Conservation (phyloP, 2,888 invertebrate genomes). For the Cataglyphis livida region DNA sequence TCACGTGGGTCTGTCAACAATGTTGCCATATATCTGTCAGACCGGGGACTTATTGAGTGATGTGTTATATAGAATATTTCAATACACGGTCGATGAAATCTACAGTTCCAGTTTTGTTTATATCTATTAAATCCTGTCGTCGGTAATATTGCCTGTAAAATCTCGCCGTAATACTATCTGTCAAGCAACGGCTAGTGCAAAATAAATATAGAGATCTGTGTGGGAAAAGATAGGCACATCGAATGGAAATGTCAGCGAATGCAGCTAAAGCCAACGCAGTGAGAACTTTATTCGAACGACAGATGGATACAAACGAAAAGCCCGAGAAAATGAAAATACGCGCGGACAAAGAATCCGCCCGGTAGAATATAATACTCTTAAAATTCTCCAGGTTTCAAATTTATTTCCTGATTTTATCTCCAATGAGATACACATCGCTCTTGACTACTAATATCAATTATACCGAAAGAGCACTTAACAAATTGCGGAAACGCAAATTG, state of each 20-base stretch:
- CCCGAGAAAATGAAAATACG: slow-evolving; percentile 44
- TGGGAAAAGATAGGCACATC: slow-evolving; percentile 21
- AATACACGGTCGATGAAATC: neutral
- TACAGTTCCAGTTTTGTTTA: neutral
- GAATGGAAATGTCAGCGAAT: slow-evolving; percentile 38
- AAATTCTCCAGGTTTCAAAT: neutral
- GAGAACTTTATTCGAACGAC: slow-evolving; percentile 37
- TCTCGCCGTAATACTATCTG: neutral
- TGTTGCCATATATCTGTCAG: no score
- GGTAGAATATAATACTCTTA: slow-evolving; percentile 23
- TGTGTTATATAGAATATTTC: neutral
- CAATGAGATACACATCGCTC: neutral
- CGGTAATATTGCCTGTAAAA: slow-evolving; percentile 10
- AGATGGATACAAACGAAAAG: slow-evolving; percentile 44
- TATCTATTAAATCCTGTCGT: neutral
- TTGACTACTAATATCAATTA: slow-evolving; percentile 1
- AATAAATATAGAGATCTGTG: slow-evolving; percentile 32
- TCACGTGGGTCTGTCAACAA: no score
- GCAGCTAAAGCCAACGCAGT: slow-evolving; percentile 4
- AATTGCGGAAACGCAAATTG: slow-evolving; percentile 22
- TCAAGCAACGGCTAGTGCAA: slow-evolving; percentile 20
- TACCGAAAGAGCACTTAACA: slow-evolving; percentile 30
- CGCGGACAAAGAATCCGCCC: neutral
- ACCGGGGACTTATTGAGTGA: no score
- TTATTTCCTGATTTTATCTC: slow-evolving; percentile 9